Percentiles rank a stretch among this genome's conserved stretches.
phyloP scores from a whole-genome alignment of 2,888 invertebrate species.

The Drosophila neonasuta region DNA sequence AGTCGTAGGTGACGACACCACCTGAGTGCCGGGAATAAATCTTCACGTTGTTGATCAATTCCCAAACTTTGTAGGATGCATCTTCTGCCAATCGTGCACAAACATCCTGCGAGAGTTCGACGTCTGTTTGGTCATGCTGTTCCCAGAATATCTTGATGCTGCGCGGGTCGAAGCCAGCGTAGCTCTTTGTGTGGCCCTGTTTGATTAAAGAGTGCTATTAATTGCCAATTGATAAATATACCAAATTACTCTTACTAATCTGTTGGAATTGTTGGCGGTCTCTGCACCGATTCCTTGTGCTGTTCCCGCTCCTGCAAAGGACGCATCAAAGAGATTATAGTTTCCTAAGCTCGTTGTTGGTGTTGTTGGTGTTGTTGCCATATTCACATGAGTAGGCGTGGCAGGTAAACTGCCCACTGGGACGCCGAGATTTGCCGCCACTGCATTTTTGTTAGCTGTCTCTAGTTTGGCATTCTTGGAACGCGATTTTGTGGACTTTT shows the following conservation, averaged over 20 bases:
- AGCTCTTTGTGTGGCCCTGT: slow-evolving; percentile 75
- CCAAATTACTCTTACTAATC: slow-evolving; percentile 26
- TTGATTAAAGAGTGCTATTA: neutral
- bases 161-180: slow-evolving; percentile 79
- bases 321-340: slow-evolving; percentile 71
- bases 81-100: slow-evolving; percentile 81
- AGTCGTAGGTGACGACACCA: slow-evolving; percentile 79
- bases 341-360: slow-evolving; percentile 62
- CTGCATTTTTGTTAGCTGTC: slow-evolving; percentile 40
- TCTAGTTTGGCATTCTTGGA: slow-evolving; percentile 74
- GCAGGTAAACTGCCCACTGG: slow-evolving; percentile 50
- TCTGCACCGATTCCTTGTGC: slow-evolving; percentile 45
- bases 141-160: slow-evolving; percentile 82
- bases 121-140: slow-evolving; percentile 81
- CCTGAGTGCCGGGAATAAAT: slow-evolving; percentile 81
- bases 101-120: slow-evolving; percentile 79
- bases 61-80: slow-evolving; percentile 82
- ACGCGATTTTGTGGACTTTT: slow-evolving; percentile 80
- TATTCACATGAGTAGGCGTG: slow-evolving; percentile 54
- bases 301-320: slow-evolving; percentile 53
- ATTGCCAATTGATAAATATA: neutral
- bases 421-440: slow-evolving; percentile 30
- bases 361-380: slow-evolving; percentile 75
- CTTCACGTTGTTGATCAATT: slow-evolving; percentile 81
- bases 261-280: slow-evolving; percentile 44